Evolutionary conservation across 2,797 vertebrate species (phyloP).

Genomic region (Mormyrops boulengeri): DNA sequence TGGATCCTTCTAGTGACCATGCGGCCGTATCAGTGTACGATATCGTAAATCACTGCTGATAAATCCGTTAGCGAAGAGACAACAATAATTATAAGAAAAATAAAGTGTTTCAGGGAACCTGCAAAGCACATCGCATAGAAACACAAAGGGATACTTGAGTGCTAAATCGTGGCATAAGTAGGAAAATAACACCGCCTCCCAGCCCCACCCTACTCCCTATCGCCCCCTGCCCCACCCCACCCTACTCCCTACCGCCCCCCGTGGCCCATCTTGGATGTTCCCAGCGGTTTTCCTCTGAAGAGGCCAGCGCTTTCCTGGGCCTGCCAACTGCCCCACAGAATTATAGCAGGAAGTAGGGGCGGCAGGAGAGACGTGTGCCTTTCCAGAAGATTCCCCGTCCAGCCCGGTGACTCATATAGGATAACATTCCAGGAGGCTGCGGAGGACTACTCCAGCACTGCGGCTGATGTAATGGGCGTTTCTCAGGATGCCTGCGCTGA

Average conservation of each 20-base stretch:
- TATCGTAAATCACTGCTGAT: background rate
- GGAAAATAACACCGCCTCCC: background rate
- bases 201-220: background rate
- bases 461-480: slow-evolving; percentile 23
- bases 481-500: slow-evolving; percentile 12
- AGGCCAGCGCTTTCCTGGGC: background rate
- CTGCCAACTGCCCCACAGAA: background rate
- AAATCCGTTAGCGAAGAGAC: background rate
- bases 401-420: slow-evolving; percentile 59
- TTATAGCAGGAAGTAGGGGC: slow-evolving; percentile 5
- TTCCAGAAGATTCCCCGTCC: slow-evolving; percentile 54
- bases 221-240: background rate
- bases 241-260: background rate
- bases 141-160: background rate
- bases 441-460: slow-evolving; percentile 53
- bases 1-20: background rate
- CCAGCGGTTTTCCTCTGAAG: background rate
- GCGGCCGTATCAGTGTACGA: background rate
- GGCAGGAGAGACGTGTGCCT: slow-evolving; percentile 36
- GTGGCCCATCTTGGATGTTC: background rate
- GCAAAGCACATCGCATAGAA: background rate
- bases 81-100: background rate
- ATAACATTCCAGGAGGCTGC: slow-evolving; percentile 66
- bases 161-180: background rate
- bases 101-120: background rate